Conservation (phyloP, 2,113 vertebrate genomes). For the Colistium nudipinnis region DNA sequence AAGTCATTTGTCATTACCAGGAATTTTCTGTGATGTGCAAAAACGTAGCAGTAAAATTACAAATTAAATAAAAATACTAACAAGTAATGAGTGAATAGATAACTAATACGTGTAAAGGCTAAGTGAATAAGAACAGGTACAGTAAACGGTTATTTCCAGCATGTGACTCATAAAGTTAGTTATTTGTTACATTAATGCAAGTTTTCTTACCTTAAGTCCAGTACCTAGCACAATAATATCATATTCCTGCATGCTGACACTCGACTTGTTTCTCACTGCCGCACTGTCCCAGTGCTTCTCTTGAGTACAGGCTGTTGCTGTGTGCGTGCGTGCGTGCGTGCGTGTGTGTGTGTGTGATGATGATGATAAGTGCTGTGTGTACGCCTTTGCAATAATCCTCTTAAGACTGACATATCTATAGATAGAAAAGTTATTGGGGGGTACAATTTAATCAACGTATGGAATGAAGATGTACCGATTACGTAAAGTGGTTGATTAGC, state of each 20-base stretch:
- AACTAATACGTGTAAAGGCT: no score
- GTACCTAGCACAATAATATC: constrained; percentile 94
- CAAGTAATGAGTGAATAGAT: no score
- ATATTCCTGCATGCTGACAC: constrained; percentile 85
- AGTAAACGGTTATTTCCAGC: neutral
- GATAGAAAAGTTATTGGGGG: no score
- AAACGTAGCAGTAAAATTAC: no score
- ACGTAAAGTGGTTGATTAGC: no score
- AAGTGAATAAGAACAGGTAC: no score
- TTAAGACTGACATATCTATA: constrained; percentile 34
- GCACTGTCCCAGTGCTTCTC: neutral
- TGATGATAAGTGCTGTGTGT: constrained; percentile 54
- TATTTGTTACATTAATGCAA: neutral
- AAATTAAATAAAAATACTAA: no score
- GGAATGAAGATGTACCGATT: no score
- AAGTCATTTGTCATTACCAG: no score
- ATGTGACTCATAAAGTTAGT: neutral
- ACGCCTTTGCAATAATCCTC: constrained; percentile 65
- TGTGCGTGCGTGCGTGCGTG: neutral
- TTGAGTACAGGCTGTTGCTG: neutral
- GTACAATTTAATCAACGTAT: no score
- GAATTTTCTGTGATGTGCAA: no score
- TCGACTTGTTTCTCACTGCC: neutral
- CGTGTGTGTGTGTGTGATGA: constrained; percentile 18
- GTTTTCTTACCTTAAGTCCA: constrained; percentile 89